These are phyloP conservation scores for Ericerus pela DNA, from an alignment of 1,140 invertebrate genomes.

Conservation along the genomic window DNA sequence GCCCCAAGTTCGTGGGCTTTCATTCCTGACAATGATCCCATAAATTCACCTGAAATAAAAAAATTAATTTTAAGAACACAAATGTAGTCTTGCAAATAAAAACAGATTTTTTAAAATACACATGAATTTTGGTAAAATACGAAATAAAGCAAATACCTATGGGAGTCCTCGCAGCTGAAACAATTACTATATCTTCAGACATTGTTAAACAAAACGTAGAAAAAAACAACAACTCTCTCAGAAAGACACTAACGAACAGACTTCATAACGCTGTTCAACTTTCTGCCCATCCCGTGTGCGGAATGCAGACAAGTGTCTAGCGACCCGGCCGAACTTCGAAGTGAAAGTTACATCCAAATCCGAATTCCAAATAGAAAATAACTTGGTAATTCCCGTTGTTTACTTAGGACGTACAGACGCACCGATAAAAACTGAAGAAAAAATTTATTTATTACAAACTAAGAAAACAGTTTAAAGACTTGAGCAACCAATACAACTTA, in stretches of 20 bases:
- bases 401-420: too few species aligned
- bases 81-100: slow-evolving; percentile 11
- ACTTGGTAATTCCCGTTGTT: too few species aligned
- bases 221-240: not conserved
- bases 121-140: not conserved
- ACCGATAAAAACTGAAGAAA: too few species aligned
- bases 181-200: slow-evolving; percentile 39
- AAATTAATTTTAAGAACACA: slow-evolving; percentile 14
- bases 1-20: slow-evolving; percentile 58
- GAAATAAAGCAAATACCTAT: slow-evolving; percentile 37
- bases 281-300: not conserved
- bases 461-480: too few species aligned
- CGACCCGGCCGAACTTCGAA: not conserved
- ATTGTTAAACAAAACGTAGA: slow-evolving; percentile 3
- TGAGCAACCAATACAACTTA: too few species aligned
- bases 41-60: slow-evolving; percentile 44
- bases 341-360: not conserved
- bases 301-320: not conserved
- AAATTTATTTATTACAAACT: too few species aligned
- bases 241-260: not conserved
- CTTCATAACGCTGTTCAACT: not conserved
- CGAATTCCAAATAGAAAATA: slow-evolving; percentile 1
- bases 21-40: slow-evolving; percentile 49
- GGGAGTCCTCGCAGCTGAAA: slow-evolving; percentile 48
- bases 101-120: not conserved